Conservation (phyloP, 2,113 vertebrate species). For the Halcyon senegalensis region DNA sequence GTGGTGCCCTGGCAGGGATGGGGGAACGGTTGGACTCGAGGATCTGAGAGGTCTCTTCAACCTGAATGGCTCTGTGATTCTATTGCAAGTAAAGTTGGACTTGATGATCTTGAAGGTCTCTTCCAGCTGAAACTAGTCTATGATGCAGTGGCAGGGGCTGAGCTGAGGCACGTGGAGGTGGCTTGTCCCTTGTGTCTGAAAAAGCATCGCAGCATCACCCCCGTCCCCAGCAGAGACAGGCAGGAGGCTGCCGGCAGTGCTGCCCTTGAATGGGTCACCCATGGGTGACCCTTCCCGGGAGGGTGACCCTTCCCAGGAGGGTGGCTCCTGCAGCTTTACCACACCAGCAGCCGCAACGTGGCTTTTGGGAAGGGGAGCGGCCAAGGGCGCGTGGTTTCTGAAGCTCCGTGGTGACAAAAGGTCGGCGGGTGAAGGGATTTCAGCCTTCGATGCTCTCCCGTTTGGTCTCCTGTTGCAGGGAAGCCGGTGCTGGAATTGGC, state of each 20-base stretch:
- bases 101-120: too few relatives aligned
- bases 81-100: too few relatives aligned
- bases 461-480: slow-evolving; percentile 42
- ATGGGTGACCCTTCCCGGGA: background rate
- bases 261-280: background rate
- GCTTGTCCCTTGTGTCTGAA: fast-evolving
- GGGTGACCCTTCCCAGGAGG: fast-evolving
- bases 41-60: too few relatives aligned
- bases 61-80: too few relatives aligned
- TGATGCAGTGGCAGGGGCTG: background rate
- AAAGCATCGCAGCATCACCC: fast-evolving
- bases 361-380: background rate
- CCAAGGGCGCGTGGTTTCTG: fast-evolving
- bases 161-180: fast-evolving
- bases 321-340: fast-evolving
- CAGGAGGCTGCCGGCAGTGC: background rate
- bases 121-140: too few relatives aligned
- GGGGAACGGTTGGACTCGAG: too few relatives aligned
- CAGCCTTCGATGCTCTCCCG: slow-evolving; percentile 31
- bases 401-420: background rate
- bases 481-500: slow-evolving; percentile 39
- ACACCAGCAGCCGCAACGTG: fast-evolving
- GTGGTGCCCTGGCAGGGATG: too few relatives aligned
- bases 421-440: background rate
- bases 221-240: background rate